These are phyloP conservation scores for Fulmarus glacialis DNA, from an alignment of 2,113 vertebrate genomes.

Conservation along the genomic window DNA sequence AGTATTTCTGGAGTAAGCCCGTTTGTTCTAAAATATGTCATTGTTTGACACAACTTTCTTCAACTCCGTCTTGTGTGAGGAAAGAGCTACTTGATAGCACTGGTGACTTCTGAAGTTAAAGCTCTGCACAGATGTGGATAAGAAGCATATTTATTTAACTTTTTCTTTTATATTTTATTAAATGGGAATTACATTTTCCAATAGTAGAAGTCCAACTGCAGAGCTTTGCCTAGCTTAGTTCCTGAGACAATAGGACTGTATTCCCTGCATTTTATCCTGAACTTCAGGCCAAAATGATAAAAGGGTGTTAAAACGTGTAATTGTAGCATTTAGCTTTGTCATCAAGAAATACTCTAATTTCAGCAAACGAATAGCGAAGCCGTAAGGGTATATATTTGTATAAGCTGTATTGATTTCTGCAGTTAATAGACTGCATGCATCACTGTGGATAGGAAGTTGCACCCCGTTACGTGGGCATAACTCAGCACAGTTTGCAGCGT, in stretches of 20 bases:
- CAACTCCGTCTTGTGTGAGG: not conserved
- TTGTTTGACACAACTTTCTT: not conserved
- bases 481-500: rapidly evolving
- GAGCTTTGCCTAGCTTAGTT: not conserved
- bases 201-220: not conserved
- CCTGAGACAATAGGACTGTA: not conserved
- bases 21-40: not conserved
- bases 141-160: not conserved
- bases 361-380: not conserved
- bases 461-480: rapidly evolving
- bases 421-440: not conserved
- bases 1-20: not conserved
- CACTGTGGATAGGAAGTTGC: rapidly evolving
- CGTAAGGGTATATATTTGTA: rapidly evolving
- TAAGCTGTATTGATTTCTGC: not conserved
- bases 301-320: not conserved
- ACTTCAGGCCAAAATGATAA: not conserved
- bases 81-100: not conserved
- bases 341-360: not conserved
- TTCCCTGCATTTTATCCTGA: not conserved
- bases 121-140: not conserved
- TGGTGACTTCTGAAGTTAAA: not conserved
- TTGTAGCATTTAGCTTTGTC: not conserved
- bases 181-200: not conserved
- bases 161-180: not conserved